Base-by-base conservation (phyloP, 2,797 vertebrate genomes). In the Tolypeutes matacus region DNA sequence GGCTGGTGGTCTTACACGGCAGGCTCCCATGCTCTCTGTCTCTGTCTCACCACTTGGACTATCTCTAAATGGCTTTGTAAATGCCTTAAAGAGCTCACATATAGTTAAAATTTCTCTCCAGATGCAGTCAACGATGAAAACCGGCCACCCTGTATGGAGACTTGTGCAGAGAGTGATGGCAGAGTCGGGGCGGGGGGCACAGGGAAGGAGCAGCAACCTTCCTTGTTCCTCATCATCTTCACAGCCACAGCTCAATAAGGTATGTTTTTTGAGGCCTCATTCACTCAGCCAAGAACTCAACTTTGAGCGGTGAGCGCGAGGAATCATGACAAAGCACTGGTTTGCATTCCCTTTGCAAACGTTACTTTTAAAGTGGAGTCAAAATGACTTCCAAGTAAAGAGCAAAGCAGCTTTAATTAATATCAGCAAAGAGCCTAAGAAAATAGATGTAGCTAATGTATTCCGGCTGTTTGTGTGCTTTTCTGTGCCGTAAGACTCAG, bases 321-420 rank as follows among this genome's bases (percentile, higher is more conserved):
- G 86, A 95, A 96, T 82, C 88, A 85, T 69, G 91, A 96, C 80
- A 70, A 91, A 91, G 91, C 75, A 64, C 75, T 84, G 88, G 46
- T 92, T 65, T 83, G 77, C 73, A 76, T 88, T 93, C 86, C 69
- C 67, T 91, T 94, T 72, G 75, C 94, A 95, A 96, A 91, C 34
- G 85, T 83, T 92, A 77, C 95, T 89, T 86, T 83, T 73, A 83
- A 94, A 91, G 88, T 56, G n/a, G 72, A 88, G 67, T 88, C 53
- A 70, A 88, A 75, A 89, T 13, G 60, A 94, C 72, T 94, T 97
- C 67, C 94, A 94, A 91, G 67, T 72, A 81, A 82, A 97, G 86
- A 96, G 89, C 72, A 85, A 84, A 80, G 93, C 95, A 92, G 58
- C 76, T 91, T 95, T 97, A 95, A 95, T 93, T 72, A 94, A 51